Evolutionary conservation across 1,140 invertebrate species (phyloP).

Genomic region (Alviniconcha marisindica): DNA sequence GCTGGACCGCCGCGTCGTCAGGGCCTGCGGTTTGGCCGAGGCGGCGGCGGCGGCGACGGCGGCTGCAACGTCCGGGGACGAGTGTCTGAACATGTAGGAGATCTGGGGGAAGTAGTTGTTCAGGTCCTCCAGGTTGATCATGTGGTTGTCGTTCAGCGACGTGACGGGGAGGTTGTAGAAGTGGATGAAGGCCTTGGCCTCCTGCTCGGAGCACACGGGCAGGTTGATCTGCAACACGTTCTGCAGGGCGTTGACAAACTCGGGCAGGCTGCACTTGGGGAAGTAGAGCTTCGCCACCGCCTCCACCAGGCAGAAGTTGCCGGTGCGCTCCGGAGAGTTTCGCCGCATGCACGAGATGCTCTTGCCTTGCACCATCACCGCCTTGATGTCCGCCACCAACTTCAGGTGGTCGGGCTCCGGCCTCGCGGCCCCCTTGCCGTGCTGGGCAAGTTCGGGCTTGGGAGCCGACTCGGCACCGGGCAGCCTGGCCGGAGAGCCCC

Average conservation of each 20-base stretch:
- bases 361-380: constrained; percentile 66
- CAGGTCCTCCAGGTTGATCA: constrained; percentile 67
- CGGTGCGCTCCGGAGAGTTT: constrained; percentile 50
- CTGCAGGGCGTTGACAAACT: constrained; percentile 69
- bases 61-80: not conserved
- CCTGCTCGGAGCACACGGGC: constrained; percentile 63
- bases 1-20: not conserved
- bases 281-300: constrained; percentile 72
- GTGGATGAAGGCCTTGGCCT: constrained; percentile 71
- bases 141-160: constrained; percentile 70
- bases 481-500: not conserved
- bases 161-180: constrained; percentile 71
- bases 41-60: too few species aligned
- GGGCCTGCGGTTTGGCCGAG: not conserved
- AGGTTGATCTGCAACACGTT: constrained; percentile 66
- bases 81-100: constrained; percentile 65
- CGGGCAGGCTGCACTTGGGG: constrained; percentile 66
- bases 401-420: constrained; percentile 27
- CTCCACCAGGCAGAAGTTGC: constrained; percentile 69
- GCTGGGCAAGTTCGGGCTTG: not conserved
- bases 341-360: constrained; percentile 70
- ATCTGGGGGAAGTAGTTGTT: constrained; percentile 69
- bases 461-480: not conserved
- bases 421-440: constrained; percentile 4
- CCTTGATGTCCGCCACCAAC: constrained; percentile 54